These are phyloP conservation scores for Bradypodion ventrale DNA, from an alignment of 2,797 vertebrate species.

Conservation along the genomic window DNA sequence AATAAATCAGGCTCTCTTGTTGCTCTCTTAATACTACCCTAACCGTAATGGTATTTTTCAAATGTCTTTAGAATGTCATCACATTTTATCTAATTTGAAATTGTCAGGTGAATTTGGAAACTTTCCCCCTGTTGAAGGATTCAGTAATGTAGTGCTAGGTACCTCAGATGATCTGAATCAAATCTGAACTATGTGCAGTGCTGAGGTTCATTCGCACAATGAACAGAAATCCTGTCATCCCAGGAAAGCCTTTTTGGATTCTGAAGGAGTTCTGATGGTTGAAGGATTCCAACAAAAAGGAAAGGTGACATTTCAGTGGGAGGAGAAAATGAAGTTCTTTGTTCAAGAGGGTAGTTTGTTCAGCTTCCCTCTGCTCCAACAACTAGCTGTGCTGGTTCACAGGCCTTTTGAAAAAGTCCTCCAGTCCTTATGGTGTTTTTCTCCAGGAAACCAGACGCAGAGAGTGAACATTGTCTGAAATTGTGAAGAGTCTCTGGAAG, in stretches of 20 bases:
- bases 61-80: background rate
- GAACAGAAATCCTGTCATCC: background rate
- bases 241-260: background rate
- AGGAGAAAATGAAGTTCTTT: background rate
- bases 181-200: background rate
- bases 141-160: background rate
- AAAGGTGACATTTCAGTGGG: background rate
- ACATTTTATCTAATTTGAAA: background rate
- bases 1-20: background rate
- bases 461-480: background rate
- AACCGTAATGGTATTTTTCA: background rate
- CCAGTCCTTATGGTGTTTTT: background rate
- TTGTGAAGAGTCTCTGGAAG: background rate
- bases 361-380: too few species aligned
- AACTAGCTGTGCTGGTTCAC: too few species aligned
- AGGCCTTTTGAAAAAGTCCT: background rate
- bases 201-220: background rate
- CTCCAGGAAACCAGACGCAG: background rate
- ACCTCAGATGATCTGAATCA: background rate
- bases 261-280: background rate
- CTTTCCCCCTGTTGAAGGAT: background rate
- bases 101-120: background rate
- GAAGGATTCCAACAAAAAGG: background rate
- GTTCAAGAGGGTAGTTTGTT: background rate
- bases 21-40: background rate